Conservation (phyloP, 2,888 invertebrate genomes). For the Lobophora halterata region DNA sequence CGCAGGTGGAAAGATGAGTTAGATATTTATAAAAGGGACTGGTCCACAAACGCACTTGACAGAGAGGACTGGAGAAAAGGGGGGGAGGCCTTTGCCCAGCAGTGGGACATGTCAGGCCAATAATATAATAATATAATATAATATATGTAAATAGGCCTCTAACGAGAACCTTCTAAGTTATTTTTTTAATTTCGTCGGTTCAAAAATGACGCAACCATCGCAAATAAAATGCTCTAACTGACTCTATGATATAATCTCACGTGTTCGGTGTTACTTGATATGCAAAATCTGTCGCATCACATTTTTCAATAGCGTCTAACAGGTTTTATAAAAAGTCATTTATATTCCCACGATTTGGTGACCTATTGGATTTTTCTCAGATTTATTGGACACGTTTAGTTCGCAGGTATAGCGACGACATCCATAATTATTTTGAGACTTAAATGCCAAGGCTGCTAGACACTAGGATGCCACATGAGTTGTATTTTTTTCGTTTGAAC, state of each 20-base stretch:
- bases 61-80: too few species aligned
- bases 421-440: constrained; percentile 30
- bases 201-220: neutral
- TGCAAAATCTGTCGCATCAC: constrained; percentile 5
- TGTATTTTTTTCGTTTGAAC: constrained; percentile 1
- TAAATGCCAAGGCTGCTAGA: constrained; percentile 36
- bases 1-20: too few species aligned
- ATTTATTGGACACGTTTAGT: constrained; percentile 27
- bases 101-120: too few species aligned
- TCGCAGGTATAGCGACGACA: constrained; percentile 24
- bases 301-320: constrained; percentile 7
- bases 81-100: too few species aligned
- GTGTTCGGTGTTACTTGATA: constrained; percentile 14
- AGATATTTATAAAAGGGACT: too few species aligned
- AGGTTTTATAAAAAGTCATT: constrained; percentile 21
- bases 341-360: constrained; percentile 28
- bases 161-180: too few species aligned
- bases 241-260: too few species aligned
- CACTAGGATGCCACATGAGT: constrained; percentile 25
- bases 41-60: too few species aligned
- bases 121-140: too few species aligned
- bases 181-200: too few species aligned
- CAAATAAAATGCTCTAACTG: neutral
- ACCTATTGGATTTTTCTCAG: constrained; percentile 25
- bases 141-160: too few species aligned